phyloP scores from a whole-genome alignment of 2,888 invertebrate species.

The Serripes groenlandicus region DNA sequence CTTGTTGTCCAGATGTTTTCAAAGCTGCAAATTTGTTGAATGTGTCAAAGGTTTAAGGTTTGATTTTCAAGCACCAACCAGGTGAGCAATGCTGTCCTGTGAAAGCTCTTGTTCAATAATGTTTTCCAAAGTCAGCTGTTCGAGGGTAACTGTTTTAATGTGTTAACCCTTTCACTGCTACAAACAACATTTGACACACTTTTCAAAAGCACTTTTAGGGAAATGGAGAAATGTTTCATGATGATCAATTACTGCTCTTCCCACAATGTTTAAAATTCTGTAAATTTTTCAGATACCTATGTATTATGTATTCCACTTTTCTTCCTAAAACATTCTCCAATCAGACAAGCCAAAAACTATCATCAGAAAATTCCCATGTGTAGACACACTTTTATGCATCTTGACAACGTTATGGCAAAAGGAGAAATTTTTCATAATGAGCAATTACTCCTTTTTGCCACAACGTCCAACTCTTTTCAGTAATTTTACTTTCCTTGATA shows the following conservation, averaged over 20 bases:
- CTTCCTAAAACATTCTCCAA: neutral
- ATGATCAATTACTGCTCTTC: neutral
- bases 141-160: no score
- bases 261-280: neutral
- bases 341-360: neutral
- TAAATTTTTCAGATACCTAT: neutral
- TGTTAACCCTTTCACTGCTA: no score
- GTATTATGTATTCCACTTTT: neutral
- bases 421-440: neutral
- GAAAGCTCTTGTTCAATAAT: no score
- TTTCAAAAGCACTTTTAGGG: neutral
- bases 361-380: no score
- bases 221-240: neutral
- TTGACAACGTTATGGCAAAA: neutral
- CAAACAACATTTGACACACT: neutral
- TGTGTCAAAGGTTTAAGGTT: no score
- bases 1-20: no score
- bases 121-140: no score
- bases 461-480: neutral
- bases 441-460: neutral
- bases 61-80: no score
- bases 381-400: no score
- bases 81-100: no score
- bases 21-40: no score
- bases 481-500: neutral